Base-by-base conservation (phyloP, 1,140 invertebrate species). In the Drosophila equinoxialis region DNA sequence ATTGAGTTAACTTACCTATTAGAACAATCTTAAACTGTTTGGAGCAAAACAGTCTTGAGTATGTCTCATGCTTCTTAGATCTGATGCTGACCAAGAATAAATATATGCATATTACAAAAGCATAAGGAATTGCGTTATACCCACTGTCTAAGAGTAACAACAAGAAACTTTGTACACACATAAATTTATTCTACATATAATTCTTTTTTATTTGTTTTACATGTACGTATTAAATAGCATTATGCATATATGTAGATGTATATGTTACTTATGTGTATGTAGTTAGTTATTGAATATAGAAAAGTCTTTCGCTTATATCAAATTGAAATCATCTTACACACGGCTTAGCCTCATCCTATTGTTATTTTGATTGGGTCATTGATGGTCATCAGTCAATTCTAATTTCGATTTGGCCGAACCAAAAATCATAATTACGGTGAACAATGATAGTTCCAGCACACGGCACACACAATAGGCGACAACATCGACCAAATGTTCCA, bases 401-500 rank as follows among this genome's bases (percentile, higher is more conserved):
- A 84, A 39, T 45, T 84, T 84, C 23, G 84, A 58, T 55, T 70
- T 84, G 58, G 72, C 51, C 23, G 73, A 71, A 48, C 65, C 75
- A 67, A 81, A 90, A 59, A 86, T 82, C 86, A 90, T 90, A 79
- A 90, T 82, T 39, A 84, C 74, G 62, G 82, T 74, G 69, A 90
- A 54, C 26, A 90, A 39, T 1, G 86, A 90, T 6, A 86, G 54
- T 80, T 90, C 86, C 77, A 90, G 51, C 59, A 90, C 71, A 17
- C 86, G 86, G 72, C 86, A 90, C 48, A 90, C 78, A 60, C 82
- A 86, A 69, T 81, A 90, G 58, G 82, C 82, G n/a, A 86, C 80
- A 61, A 90, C 66, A 64, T 90, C 86, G 60, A 90, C 71, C 57
- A 90, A 71, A 70, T 90, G 69, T 54, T 85, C 86, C 39, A 70